Evolutionary conservation across 2,888 invertebrate species (phyloP).

Genomic region (Pheosia tremula): DNA sequence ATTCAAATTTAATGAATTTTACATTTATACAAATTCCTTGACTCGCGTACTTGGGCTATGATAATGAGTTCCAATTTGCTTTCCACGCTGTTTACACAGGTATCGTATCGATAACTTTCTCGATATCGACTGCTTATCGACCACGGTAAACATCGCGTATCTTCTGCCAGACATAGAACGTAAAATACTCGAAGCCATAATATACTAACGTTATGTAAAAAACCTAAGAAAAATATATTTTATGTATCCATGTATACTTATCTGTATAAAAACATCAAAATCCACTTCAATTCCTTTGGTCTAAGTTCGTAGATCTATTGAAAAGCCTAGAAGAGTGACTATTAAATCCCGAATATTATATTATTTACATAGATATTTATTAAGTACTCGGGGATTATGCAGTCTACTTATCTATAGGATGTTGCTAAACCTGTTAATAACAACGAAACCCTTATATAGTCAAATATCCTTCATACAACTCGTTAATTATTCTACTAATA

Average conservation of each 20-base stretch:
- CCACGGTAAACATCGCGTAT: slow-evolving; percentile 55
- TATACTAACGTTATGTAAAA: too few species aligned
- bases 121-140: slow-evolving; percentile 64
- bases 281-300: too few species aligned
- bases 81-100: slow-evolving; percentile 63
- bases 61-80: slow-evolving; percentile 42
- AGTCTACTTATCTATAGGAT: background rate
- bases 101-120: slow-evolving; percentile 68
- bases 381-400: too few species aligned
- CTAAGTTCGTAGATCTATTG: too few species aligned
- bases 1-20: background rate
- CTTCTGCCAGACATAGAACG: slow-evolving; percentile 38
- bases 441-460: background rate
- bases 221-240: too few species aligned
- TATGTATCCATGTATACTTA: too few species aligned
- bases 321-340: too few species aligned
- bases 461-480: background rate
- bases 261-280: too few species aligned
- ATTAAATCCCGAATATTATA: too few species aligned
- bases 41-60: slow-evolving; percentile 22
- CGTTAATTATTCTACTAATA: background rate
- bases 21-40: background rate
- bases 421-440: background rate
- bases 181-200: slow-evolving; percentile 12
- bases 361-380: too few species aligned